These are phyloP conservation scores for Mormyrus lacerda DNA, from an alignment of 2,113 vertebrate genomes.

Conservation along the genomic window DNA sequence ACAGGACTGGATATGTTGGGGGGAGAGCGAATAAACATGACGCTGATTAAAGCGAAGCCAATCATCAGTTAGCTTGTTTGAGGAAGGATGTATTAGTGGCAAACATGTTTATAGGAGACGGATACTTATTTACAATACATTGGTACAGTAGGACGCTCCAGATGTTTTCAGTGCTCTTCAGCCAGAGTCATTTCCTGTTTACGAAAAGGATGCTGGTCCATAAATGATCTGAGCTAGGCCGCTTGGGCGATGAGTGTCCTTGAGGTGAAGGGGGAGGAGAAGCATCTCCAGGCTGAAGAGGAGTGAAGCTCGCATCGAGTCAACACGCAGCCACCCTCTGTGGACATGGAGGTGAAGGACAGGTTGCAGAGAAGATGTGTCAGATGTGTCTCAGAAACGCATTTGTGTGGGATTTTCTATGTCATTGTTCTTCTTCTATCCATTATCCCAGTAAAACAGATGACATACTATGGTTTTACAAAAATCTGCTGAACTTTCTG, in stretches of 20 bases:
- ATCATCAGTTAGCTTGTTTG: not conserved
- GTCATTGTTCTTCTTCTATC: not conserved
- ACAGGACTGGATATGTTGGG: not conserved
- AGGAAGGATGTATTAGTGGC: not conserved
- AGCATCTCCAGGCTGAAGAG: not conserved
- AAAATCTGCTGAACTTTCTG: not conserved
- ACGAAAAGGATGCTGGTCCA: not conserved
- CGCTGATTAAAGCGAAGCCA: not conserved
- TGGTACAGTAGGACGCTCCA: not conserved
- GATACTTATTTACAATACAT: not conserved
- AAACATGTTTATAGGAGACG: not conserved
- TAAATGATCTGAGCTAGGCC: not conserved
- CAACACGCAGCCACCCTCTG: not conserved
- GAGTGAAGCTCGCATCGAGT: not conserved
- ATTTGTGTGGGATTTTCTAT: not conserved
- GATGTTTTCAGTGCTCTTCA: not conserved
- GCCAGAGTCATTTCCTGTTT: not conserved
- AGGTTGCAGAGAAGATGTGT: not conserved
- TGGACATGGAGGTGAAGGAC: not conserved
- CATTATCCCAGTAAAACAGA: not conserved
- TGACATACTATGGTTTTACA: not conserved
- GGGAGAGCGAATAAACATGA: not conserved
- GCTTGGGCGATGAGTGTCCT: not conserved
- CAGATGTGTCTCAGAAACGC: not conserved
- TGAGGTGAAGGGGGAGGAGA: not conserved